Conservation (phyloP, 2,113 vertebrate genomes). For the Pyxicephalus adspersus region DNA sequence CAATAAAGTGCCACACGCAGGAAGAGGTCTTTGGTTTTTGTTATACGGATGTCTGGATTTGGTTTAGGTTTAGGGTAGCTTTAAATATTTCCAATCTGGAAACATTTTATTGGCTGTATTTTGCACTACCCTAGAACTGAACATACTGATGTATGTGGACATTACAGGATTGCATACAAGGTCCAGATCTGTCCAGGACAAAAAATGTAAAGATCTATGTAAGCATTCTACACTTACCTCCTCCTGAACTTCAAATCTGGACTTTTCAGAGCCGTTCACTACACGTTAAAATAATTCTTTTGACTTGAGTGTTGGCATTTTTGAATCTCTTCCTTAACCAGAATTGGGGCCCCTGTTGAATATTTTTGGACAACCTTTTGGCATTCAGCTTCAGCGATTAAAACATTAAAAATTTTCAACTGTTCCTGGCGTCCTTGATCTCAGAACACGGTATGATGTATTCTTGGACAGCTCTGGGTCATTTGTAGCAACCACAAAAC, state of each 20-base stretch:
- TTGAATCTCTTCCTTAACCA: conserved; percentile 42
- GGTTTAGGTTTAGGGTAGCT: too few relatives aligned
- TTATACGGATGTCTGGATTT: too few relatives aligned
- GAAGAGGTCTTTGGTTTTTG: too few relatives aligned
- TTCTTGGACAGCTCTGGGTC: conserved; percentile 5
- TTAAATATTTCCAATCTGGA: too few relatives aligned
- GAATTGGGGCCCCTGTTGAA: conserved; percentile 40
- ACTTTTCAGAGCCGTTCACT: too few relatives aligned
- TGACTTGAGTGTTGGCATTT: not conserved
- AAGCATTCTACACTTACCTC: not conserved
- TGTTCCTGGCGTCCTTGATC: conserved; percentile 31
- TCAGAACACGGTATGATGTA: conserved; percentile 19
- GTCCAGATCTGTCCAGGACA: too few relatives aligned
- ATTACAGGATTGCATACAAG: too few relatives aligned
- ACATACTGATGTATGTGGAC: too few relatives aligned
- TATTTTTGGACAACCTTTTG: conserved; percentile 54
- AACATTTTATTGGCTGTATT: too few relatives aligned
- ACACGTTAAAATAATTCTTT: not conserved
- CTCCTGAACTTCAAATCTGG: not conserved
- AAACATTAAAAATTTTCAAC: conserved; percentile 33
- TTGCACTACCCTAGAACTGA: too few relatives aligned
- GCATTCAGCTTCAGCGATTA: conserved; percentile 55
- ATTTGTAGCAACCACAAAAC: not conserved
- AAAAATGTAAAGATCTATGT: not conserved
- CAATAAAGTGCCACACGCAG: too few relatives aligned